Percentiles rank a stretch among this genome's conserved stretches.
phyloP scores from a whole-genome alignment of 2,113 vertebrate genomes.

The Sebastes schlegelii region DNA sequence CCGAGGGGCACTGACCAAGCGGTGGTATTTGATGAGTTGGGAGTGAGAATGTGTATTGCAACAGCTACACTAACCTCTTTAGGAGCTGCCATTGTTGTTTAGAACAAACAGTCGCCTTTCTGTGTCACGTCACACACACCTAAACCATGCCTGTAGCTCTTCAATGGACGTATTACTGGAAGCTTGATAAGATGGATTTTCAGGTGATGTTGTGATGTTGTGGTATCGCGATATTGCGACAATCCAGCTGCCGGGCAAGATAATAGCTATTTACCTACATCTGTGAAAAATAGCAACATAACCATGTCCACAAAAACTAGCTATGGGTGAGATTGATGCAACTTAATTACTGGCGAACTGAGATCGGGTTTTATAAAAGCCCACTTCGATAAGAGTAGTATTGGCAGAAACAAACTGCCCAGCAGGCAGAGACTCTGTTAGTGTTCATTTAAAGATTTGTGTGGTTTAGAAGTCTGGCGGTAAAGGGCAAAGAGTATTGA shows the following conservation, averaged over 20 bases:
- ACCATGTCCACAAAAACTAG: neutral
- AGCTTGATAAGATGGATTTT: neutral
- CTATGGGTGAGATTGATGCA: neutral
- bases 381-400: neutral
- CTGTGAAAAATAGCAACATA: neutral
- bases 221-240: no score
- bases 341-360: neutral
- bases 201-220: neutral
- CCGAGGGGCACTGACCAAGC: no score
- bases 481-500: slow-evolving; percentile 31
- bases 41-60: neutral
- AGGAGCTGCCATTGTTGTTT: neutral
- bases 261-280: neutral
- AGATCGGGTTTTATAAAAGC: neutral
- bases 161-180: neutral
- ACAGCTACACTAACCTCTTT: neutral
- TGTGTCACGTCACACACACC: no score
- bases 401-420: slow-evolving; percentile 11
- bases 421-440: slow-evolving; percentile 10
- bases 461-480: slow-evolving; percentile 8
- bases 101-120: no score
- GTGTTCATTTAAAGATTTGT: slow-evolving; percentile 11
- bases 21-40: no score
- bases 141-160: no score
- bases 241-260: no score